phyloP scores from a whole-genome alignment of 2,797 vertebrate species.

The Paguma larvata region DNA sequence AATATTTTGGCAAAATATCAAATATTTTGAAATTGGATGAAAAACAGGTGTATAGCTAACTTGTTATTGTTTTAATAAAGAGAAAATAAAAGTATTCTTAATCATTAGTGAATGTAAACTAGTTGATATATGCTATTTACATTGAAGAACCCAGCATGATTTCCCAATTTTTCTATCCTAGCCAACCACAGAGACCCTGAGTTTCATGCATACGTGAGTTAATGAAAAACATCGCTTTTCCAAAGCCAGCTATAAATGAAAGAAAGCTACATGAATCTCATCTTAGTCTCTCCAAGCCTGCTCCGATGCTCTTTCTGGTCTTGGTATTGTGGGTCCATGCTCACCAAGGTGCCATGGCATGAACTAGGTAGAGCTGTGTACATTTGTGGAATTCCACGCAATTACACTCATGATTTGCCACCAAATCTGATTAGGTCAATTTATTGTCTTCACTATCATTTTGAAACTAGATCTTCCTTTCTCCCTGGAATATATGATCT shows the following conservation, averaged over 20 bases:
- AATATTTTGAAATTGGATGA: neutral
- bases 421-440: neutral
- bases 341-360: neutral
- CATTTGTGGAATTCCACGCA: neutral
- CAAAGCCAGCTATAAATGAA: neutral
- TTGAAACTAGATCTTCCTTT: conserved; percentile 12
- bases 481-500: neutral
- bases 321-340: neutral
- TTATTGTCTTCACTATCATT: neutral
- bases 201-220: neutral
- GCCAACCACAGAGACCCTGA: neutral
- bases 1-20: conserved; percentile 48
- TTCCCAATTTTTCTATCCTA: neutral
- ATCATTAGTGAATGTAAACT: neutral
- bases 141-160: neutral
- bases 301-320: neutral
- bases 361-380: neutral
- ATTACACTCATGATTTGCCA: neutral
- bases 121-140: neutral
- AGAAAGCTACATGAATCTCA: neutral
- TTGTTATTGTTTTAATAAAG: neutral
- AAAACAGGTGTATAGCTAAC: neutral
- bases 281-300: neutral
- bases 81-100: neutral
- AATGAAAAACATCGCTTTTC: neutral